Conservation (phyloP, 2,888 invertebrate species). For the Sthenelais limicola region DNA sequence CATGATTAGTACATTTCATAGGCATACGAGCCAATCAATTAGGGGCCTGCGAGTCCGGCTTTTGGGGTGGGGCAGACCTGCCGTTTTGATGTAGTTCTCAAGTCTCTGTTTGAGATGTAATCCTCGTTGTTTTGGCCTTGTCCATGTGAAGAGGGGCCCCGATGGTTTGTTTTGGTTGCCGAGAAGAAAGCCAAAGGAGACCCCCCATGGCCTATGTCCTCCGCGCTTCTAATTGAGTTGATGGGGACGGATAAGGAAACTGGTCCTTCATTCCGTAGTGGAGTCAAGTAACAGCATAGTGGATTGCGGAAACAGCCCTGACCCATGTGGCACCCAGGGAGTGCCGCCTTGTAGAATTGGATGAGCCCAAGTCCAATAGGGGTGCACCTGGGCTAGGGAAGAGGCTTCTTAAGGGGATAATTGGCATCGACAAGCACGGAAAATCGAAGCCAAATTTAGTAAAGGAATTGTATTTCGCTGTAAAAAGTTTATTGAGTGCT, state of each 20-base stretch:
- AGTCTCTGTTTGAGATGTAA: neutral
- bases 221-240: constrained; percentile 17
- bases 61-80: neutral
- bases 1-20: constrained; percentile 19
- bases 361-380: too few relatives aligned
- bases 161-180: neutral
- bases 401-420: too few relatives aligned
- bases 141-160: neutral
- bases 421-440: too few relatives aligned
- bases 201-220: too few relatives aligned
- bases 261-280: neutral
- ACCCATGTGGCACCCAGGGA: too few relatives aligned
- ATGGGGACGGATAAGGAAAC: constrained; percentile 11
- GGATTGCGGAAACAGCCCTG: neutral
- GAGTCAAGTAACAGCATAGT: constrained; percentile 2
- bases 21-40: constrained; percentile 6
- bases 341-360: too few relatives aligned
- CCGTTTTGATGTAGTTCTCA: constrained; percentile 3
- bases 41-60: neutral
- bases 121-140: neutral
- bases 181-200: too few relatives aligned
- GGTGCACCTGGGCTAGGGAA: too few relatives aligned
- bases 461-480: too few relatives aligned
- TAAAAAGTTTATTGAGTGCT: too few relatives aligned
- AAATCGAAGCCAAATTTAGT: too few relatives aligned